phyloP scores from a whole-genome alignment of 2,888 invertebrate genomes.

The Acrobeloides nanus region DNA sequence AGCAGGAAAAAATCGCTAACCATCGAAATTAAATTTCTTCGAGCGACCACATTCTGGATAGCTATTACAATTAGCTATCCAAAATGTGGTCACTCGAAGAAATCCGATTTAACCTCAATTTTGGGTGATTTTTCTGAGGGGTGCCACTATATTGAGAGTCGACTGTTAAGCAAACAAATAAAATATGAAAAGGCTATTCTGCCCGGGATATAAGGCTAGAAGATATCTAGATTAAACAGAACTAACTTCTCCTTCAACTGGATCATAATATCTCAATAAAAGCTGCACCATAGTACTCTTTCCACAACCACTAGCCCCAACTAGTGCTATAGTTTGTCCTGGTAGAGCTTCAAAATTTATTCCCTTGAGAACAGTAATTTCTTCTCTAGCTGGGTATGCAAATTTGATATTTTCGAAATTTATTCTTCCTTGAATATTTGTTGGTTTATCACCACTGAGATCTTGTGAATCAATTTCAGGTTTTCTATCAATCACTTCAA shows the following conservation, averaged over 20 bases:
- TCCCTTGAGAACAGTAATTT: slow-evolving; percentile 49
- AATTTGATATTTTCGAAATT: slow-evolving; percentile 56
- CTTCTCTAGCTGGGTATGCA: slow-evolving; percentile 56
- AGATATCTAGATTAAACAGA: no score
- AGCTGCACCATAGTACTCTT: slow-evolving; percentile 31
- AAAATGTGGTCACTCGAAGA: no score
- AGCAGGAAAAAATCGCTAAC: no score
- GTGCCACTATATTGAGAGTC: no score
- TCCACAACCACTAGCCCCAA: slow-evolving; percentile 44
- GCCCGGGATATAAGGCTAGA: slow-evolving; percentile 55
- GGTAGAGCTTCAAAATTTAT: slow-evolving; percentile 33
- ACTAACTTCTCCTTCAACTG: slow-evolving; percentile 26
- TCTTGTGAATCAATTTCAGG: slow-evolving; percentile 46
- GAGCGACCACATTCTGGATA: no score
- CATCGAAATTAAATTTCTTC: no score
- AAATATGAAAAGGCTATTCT: no score
- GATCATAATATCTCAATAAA: slow-evolving; percentile 42
- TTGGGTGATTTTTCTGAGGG: no score
- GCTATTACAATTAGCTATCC: no score
- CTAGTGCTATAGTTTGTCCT: slow-evolving; percentile 42
- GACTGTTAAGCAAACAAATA: no score
- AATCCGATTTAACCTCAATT: no score
- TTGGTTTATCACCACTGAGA: slow-evolving; percentile 54
- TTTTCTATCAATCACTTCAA: slow-evolving; percentile 57
- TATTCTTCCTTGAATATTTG: slow-evolving; percentile 55